Conservation (phyloP, 2,797 vertebrate genomes). For the Limosa lapponica region DNA sequence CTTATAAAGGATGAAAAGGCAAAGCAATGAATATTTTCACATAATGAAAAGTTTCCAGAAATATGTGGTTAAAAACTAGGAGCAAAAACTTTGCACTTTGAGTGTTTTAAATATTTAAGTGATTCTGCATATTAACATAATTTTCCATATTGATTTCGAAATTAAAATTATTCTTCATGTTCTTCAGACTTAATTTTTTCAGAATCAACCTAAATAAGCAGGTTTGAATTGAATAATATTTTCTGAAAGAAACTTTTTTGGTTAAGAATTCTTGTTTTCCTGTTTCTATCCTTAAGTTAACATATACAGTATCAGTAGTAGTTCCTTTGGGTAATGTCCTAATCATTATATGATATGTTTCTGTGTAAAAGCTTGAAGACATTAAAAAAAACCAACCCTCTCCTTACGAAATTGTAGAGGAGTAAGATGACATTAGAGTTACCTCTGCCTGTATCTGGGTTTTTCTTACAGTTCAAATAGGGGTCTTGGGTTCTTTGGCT, state of each 20-base stretch:
- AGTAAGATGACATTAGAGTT: neutral
- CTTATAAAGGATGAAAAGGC: neutral
- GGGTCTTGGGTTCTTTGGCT: neutral
- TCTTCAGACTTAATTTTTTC: neutral
- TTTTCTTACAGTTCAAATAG: neutral
- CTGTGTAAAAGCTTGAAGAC: neutral
- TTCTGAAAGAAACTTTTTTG: neutral
- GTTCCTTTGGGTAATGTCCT: neutral
- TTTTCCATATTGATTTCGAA: neutral
- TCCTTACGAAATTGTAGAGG: neutral
- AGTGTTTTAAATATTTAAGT: neutral
- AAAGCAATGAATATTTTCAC: neutral
- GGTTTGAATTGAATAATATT: neutral
- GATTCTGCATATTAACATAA: neutral
- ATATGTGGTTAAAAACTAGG: neutral
- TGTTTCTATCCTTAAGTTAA: neutral
- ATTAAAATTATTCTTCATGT: neutral
- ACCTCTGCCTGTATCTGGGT: fast-evolving
- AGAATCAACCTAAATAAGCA: neutral
- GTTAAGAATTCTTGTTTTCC: neutral
- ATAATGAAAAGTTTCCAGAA: neutral
- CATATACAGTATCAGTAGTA: fast-evolving
- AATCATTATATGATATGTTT: neutral
- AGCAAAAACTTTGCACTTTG: neutral
- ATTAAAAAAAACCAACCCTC: neutral